Conservation (phyloP, 64 coral and sea anemone species). For the Anthopleura sola region DNA sequence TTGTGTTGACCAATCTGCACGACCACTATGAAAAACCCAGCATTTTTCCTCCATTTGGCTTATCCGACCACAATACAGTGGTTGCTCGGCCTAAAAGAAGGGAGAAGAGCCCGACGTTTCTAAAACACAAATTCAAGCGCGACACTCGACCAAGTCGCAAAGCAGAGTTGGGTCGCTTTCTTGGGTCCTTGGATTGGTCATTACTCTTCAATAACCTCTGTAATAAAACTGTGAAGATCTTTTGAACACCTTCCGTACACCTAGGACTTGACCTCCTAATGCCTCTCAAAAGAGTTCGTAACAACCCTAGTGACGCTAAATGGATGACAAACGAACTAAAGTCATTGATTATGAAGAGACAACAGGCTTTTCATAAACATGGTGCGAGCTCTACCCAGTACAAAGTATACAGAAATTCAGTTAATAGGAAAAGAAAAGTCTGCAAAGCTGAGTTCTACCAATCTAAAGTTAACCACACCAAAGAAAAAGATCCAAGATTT, state of each 20-base stretch:
- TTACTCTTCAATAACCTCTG: background rate
- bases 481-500: too few species aligned
- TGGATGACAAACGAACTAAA: conserved; percentile 29
- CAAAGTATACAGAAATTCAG: too few species aligned
- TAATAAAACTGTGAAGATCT: background rate
- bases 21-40: background rate
- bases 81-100: too few species aligned
- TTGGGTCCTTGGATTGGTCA: background rate
- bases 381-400: too few species aligned
- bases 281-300: conserved; percentile 11
- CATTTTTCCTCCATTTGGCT: conserved; percentile 36
- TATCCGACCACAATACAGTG: background rate
- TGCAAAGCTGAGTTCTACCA: too few species aligned
- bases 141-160: background rate
- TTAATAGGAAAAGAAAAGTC: too few species aligned
- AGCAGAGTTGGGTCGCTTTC: background rate
- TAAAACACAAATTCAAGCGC: background rate
- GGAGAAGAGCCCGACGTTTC: background rate
- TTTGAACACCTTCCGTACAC: background rate
- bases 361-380: too few species aligned
- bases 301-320: background rate
- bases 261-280: conserved; percentile 13
- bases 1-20: conserved; percentile 30
- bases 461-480: too few species aligned
- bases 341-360: conserved; percentile 20